A percentile compares a stretch with the other conserved stretches of the same genome.
These are phyloP conservation scores for Potorous gilbertii DNA, from an alignment of 2,797 vertebrate genomes.

Conservation along the genomic window DNA sequence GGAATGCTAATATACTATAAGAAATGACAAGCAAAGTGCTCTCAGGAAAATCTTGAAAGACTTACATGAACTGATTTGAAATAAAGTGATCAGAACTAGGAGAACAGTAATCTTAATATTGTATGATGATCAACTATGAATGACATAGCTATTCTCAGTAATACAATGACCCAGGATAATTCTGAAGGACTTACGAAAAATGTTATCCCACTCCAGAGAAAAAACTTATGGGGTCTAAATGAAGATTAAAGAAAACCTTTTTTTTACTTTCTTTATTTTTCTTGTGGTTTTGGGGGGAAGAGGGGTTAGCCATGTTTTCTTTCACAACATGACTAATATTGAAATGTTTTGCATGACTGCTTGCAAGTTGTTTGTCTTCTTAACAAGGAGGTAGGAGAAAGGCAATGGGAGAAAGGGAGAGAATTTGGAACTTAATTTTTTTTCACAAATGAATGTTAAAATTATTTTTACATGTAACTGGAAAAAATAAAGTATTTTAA, in stretches of 20 bases:
- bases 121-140: neutral
- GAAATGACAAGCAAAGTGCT: neutral
- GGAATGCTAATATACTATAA: neutral
- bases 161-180: neutral
- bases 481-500: neutral
- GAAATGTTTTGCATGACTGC: neutral
- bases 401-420: neutral
- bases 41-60: neutral
- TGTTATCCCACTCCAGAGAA: neutral
- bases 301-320: neutral
- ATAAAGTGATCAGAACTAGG: neutral
- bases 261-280: neutral
- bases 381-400: neutral
- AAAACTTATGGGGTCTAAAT: neutral
- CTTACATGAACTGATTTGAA: neutral
- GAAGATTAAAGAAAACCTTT: neutral
- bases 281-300: neutral
- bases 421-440: neutral
- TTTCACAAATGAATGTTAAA: neutral
- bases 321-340: neutral
- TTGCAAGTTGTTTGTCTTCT: neutral
- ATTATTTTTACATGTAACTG: neutral
- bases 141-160: neutral
- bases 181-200: neutral
- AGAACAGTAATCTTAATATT: neutral